Percentiles rank a stretch among this genome's conserved stretches.
These are phyloP conservation scores for Pseudopleuronectes americanus DNA, from an alignment of 2,797 vertebrate genomes.

Conservation along the genomic window DNA sequence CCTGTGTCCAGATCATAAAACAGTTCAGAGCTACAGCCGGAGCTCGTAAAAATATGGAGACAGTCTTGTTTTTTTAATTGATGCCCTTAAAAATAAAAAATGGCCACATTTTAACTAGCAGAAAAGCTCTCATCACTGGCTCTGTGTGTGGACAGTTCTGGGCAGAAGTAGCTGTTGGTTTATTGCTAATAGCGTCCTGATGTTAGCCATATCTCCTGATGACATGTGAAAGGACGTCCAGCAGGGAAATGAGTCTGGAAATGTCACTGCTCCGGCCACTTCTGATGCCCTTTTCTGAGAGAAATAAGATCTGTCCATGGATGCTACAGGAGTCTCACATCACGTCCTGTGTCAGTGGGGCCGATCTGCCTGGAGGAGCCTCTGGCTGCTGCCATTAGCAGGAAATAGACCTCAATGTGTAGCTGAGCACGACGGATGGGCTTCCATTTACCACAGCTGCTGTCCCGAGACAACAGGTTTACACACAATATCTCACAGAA, in stretches of 20 bases:
- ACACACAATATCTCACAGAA: conserved; percentile 23
- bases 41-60: conserved; percentile 11
- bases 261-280: conserved; percentile 47
- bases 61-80: conserved; percentile 2
- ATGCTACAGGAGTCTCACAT: conserved; percentile 67
- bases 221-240: conserved; percentile 62
- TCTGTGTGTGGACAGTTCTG: neutral
- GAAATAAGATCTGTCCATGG: conserved; percentile 71
- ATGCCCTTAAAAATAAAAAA: conserved; percentile 9
- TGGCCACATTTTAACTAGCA: neutral
- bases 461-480: conserved; percentile 46
- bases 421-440: conserved; percentile 59
- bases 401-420: conserved; percentile 66
- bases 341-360: conserved; percentile 61
- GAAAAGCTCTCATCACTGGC: neutral
- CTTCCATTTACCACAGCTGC: conserved; percentile 46
- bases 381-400: conserved; percentile 69
- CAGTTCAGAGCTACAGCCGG: conserved; percentile 19
- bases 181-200: conserved; percentile 53
- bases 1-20: conserved; percentile 29
- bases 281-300: conserved; percentile 75
- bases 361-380: conserved; percentile 54
- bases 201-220: conserved; percentile 66
- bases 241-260: conserved; percentile 61
- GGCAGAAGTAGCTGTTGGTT: conserved; percentile 14